Base-by-base conservation (phyloP, 2,113 vertebrate species). In the Aegotheles bennettii region DNA sequence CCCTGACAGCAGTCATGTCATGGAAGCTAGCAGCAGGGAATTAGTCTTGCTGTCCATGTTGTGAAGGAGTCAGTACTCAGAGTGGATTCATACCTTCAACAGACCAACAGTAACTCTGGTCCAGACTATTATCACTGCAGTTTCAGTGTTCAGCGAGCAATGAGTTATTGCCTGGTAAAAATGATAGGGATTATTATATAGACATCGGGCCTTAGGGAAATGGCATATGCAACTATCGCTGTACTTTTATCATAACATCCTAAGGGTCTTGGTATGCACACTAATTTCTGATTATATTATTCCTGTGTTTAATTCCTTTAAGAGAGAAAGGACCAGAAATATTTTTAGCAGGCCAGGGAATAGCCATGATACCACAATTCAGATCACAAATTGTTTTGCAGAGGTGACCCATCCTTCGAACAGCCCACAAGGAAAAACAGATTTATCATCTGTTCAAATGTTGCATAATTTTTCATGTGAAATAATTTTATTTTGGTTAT, bases 241-340 rank as follows among this genome's bases (percentile, higher is more conserved):
- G n/a, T 79, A 80, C 91, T 95, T 95, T 95, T 93, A 96, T 96
- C 84, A 31, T 74, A 60, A 65, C 0, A 6, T 60, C 92, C 81
- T 86, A 74, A 91, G 76, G 60, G 76, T 64, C 48, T 85, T 68
- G 59, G 74, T 81, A 87, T 16, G 13, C 61, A 74, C 67, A 87
- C 53, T 33, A 80, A 87, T 60, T 93, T 93, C 78, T 73, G 91
- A 91, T 95, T 94, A 69, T 89, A 35, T 90, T 91, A 91, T 87
- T 11, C n/a, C 38, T 85, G 24, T 79, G 21, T 65, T 33, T 82
- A 83, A 64, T 53, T 94, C 33, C 16, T 69, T 79, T 83, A 54
- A 53, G 54, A 80, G 82, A 73, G 42, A 82, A 82, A 87, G 33
- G 19, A 83, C 4, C 17, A 60, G 28, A 87, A 89, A 79, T 89